Evolutionary conservation across 1,140 invertebrate species (phyloP).

Genomic region (Melanaphis sacchari): DNA sequence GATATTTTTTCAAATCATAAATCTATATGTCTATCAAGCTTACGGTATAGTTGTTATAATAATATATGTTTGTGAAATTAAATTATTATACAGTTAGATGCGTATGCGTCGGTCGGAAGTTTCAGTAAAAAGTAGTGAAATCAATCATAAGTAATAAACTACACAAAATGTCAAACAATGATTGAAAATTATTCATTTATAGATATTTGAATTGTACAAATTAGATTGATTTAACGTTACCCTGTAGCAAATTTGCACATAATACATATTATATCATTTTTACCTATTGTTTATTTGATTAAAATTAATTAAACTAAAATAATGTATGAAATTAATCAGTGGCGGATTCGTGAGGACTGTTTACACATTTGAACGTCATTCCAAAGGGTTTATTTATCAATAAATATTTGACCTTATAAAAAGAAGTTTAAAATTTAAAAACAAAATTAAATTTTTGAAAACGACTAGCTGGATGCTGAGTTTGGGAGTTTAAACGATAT

Average conservation of each 20-base stretch:
- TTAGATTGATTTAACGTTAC: neutral
- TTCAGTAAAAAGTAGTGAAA: neutral
- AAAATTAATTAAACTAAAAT: neutral
- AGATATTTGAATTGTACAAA: neutral
- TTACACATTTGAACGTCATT: neutral
- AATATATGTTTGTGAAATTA: neutral
- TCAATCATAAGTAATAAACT: neutral
- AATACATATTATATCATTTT: neutral
- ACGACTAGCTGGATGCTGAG: too few species aligned
- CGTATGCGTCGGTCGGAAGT: fast-evolving
- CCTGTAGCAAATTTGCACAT: neutral
- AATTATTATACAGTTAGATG: neutral
- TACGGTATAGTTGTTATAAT: neutral
- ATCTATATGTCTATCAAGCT: too few species aligned
- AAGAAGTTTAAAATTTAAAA: neutral
- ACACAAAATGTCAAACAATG: neutral
- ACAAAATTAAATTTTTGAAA: neutral
- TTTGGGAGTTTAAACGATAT: neutral
- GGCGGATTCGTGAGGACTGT: neutral
- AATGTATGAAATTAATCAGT: neutral
- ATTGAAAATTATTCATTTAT: neutral
- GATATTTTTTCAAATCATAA: neutral
- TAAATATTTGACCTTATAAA: neutral
- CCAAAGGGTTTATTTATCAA: neutral
- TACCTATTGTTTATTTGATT: neutral